These are phyloP conservation scores for Corynorhinus townsendii DNA, from an alignment of 2,113 vertebrate species.

Conservation along the genomic window DNA sequence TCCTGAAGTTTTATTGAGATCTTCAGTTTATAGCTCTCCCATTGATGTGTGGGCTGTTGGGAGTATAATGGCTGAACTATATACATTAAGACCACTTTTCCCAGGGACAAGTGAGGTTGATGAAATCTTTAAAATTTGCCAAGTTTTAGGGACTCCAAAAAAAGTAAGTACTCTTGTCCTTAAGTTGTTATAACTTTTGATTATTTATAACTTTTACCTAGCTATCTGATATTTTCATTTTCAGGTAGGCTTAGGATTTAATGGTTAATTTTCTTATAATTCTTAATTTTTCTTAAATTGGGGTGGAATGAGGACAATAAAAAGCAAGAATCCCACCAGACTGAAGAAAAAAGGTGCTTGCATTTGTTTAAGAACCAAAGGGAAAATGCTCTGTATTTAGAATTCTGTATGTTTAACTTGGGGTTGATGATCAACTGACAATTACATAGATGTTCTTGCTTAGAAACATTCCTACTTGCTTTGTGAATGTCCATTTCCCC, in stretches of 20 bases:
- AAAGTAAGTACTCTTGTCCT: conserved; percentile 82
- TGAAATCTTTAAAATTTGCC: conserved; percentile 99
- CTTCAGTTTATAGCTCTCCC: conserved; percentile 93
- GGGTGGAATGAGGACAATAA: background rate
- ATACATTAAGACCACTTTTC: conserved; percentile 95
- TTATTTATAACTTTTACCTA: background rate
- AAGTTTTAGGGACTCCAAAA: conserved; percentile 96
- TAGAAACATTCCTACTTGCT: background rate
- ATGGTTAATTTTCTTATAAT: background rate
- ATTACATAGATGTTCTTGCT: background rate
- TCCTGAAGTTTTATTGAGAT: conserved; percentile 95
- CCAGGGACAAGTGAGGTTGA: conserved; percentile 98
- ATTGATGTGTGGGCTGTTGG: conserved; percentile 98
- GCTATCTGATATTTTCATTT: background rate
- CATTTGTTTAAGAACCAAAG: background rate
- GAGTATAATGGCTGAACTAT: conserved; percentile 98
- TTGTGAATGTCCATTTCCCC: background rate
- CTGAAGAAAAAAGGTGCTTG: background rate
- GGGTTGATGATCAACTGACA: background rate
- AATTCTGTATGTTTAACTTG: background rate
- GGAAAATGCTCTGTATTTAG: background rate
- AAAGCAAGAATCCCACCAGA: background rate
- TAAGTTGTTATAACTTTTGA: background rate
- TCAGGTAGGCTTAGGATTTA: background rate
- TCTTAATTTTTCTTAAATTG: background rate